These are phyloP conservation scores for Heliconius ethilla DNA, from an alignment of 2,888 invertebrate species.

Conservation along the genomic window DNA sequence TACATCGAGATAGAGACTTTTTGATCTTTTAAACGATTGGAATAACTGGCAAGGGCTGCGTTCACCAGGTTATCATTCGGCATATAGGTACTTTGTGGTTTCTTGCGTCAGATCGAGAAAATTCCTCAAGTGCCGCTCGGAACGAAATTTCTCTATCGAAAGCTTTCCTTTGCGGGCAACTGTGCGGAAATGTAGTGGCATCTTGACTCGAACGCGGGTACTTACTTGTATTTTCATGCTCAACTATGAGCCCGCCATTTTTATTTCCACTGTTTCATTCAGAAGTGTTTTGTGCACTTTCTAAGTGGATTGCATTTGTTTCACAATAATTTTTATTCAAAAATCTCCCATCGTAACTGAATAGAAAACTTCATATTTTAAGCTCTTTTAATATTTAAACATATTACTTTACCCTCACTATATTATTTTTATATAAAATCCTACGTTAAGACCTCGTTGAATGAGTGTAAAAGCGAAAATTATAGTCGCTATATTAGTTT, in stretches of 20 bases:
- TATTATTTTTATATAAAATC: constrained; percentile 31
- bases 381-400: constrained; percentile 45
- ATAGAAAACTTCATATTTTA: constrained; percentile 46
- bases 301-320: constrained; percentile 51
- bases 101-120: constrained; percentile 48
- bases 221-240: constrained; percentile 61
- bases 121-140: constrained; percentile 55
- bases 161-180: constrained; percentile 64
- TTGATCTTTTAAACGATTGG: constrained; percentile 29
- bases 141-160: constrained; percentile 62
- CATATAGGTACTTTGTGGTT: constrained; percentile 41
- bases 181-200: constrained; percentile 62
- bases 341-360: constrained; percentile 49
- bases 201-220: constrained; percentile 65
- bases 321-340: constrained; percentile 50
- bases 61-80: constrained; percentile 34
- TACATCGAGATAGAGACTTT: constrained; percentile 33
- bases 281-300: constrained; percentile 52
- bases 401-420: constrained; percentile 40
- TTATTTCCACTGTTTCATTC: constrained; percentile 54
- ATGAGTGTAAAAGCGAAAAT: constrained; percentile 40
- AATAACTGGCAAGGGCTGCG: constrained; percentile 27
- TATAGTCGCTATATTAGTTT: constrained; percentile 37
- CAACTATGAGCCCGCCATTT: constrained; percentile 54
- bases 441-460: constrained; percentile 33